Base-by-base conservation (phyloP, 2,888 invertebrate species). In the Ectemnius lituratus region DNA sequence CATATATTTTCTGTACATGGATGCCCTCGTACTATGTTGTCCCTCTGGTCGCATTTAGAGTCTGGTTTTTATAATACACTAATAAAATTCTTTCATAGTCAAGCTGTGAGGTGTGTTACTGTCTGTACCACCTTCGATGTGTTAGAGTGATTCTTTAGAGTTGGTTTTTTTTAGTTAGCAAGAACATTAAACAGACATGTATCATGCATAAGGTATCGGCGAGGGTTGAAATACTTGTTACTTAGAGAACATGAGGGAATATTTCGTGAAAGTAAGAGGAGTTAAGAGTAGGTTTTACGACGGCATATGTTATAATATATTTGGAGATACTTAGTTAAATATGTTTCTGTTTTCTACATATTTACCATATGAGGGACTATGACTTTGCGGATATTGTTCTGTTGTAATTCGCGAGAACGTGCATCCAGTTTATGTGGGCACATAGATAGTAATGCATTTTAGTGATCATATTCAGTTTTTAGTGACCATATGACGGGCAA, bases 41-140 rank as follows among this genome's bases (percentile, higher is more conserved):
- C 86, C 84, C 81, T 85, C 84, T 85, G 84, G 76, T 88, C 85
- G 86, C 86, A 86, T 87, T 86, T 86, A 87, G 83, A 87, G 72
- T 85, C 82, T 86, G 84, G 83, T 87, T 88, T 88, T 88, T 86
- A 87, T 82, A 85, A 86, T 80, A 85, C 82, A 80, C 87, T 85
- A 86, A 85, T 88, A 87, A 88, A 87, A 86, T 88, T 83, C 82
- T 82, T 87, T 88, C 77, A 83, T 85, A 86, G 84, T 80, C 84
- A 81, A 84, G 79, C 80, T 79, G 86, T 78, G 83, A 82, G 81
- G 63, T 84, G 80, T 83, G 77, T 84, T 81, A 81, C 75, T 81
- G 77, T 84, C 76, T 80, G 74, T 78, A 78, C 76, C 72, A 74
- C 63, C 73, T 81, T 69, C 62, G 58, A 74, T 49, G 71, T 73